Percentiles rank a stretch among this genome's conserved stretches.
Evolutionary conservation across 2,797 vertebrate genomes (phyloP).

Genomic region (Glossophaga mutica): DNA sequence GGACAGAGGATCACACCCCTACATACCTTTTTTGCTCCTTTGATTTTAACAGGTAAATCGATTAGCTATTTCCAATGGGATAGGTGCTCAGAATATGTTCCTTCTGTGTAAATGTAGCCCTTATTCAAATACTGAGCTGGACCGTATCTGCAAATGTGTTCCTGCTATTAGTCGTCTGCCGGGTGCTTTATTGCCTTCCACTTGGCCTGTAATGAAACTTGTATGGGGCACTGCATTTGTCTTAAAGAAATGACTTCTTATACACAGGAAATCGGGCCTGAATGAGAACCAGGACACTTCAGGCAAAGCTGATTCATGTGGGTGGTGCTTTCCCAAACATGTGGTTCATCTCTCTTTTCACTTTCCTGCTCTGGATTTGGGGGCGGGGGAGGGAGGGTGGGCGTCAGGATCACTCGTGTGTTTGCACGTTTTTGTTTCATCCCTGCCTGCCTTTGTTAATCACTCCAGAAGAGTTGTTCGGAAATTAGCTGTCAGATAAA

Average conservation of each 20-base stretch:
- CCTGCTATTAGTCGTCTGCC: not conserved
- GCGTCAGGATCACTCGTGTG: not conserved
- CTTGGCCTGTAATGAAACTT: conserved; percentile 18
- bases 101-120: not conserved
- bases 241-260: conserved; percentile 35
- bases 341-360: not conserved
- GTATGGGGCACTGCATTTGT: not conserved
- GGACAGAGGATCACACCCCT: not conserved
- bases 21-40: not conserved
- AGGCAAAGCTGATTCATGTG: not conserved
- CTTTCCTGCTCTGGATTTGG: not conserved
- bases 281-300: not conserved
- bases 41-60: not conserved
- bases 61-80: not conserved
- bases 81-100: not conserved
- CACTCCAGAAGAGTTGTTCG: not conserved
- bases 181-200: not conserved
- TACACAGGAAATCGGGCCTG: not conserved
- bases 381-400: no score
- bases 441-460: conserved; percentile 1
- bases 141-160: not conserved
- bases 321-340: not conserved
- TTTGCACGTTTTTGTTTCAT: not conserved
- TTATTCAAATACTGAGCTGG: conserved; percentile 6
- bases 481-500: not conserved